A percentile compares a stretch with the other conserved stretches of the same genome.
phyloP scores from a whole-genome alignment of 2,888 invertebrate genomes.

The Eurytoma adleriae region DNA sequence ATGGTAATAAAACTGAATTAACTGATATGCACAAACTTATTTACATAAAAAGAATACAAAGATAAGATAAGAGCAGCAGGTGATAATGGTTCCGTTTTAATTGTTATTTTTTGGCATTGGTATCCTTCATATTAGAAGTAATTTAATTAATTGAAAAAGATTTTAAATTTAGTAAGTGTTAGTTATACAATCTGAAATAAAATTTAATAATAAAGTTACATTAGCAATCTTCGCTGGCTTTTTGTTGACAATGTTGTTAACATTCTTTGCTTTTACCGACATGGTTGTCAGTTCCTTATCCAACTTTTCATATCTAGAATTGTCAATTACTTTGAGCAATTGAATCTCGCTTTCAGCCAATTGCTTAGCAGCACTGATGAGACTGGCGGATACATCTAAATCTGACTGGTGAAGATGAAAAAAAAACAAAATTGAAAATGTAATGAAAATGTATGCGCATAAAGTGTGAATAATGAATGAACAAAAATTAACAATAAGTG shows the following conservation, averaged over 20 bases:
- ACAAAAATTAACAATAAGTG: conserved; percentile 16
- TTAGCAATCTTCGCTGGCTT: conserved; percentile 64
- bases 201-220: conserved; percentile 61
- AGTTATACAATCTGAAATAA: not conserved
- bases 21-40: conserved; percentile 4
- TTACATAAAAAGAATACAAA: conserved; percentile 4
- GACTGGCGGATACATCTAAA: conserved; percentile 61
- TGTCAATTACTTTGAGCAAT: conserved; percentile 67
- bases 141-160: not conserved
- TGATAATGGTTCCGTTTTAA: too few relatives aligned
- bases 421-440: conserved; percentile 29
- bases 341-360: conserved; percentile 71
- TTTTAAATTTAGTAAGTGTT: not conserved
- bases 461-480: conserved; percentile 12
- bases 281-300: conserved; percentile 58
- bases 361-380: conserved; percentile 69
- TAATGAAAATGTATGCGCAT: conserved; percentile 9
- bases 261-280: conserved; percentile 59
- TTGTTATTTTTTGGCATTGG: too few relatives aligned
- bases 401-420: conserved; percentile 64
- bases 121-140: too few relatives aligned
- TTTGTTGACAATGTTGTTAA: conserved; percentile 60
- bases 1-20: not conserved
- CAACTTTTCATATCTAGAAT: conserved; percentile 60
- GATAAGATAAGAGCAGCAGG: conserved; percentile 23